phyloP scores from a whole-genome alignment of 2,888 invertebrate species.

The Cheilosia vernalis region DNA sequence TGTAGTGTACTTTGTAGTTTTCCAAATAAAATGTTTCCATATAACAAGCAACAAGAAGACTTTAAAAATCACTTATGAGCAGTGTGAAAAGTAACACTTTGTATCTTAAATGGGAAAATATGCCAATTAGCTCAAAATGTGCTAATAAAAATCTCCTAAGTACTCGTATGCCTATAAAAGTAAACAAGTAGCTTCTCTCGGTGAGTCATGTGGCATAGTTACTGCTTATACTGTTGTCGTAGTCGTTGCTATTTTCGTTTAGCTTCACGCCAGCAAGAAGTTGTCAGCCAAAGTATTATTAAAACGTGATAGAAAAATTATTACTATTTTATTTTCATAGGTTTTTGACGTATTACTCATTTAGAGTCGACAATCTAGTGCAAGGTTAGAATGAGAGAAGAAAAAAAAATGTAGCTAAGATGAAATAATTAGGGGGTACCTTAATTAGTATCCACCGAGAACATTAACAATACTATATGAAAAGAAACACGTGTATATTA shows the following conservation, averaged over 20 bases:
- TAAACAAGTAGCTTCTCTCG: background rate
- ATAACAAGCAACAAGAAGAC: background rate
- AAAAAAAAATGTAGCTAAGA: background rate
- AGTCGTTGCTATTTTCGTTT: background rate
- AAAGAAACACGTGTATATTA: too few species aligned
- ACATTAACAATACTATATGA: too few species aligned
- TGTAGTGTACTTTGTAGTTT: background rate
- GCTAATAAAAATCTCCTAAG: slow-evolving; percentile 12
- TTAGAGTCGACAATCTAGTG: background rate
- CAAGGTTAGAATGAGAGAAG: background rate
- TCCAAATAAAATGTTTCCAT: background rate
- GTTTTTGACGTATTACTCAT: background rate
- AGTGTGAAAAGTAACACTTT: background rate
- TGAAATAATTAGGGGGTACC: background rate
- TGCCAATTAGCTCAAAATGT: background rate
- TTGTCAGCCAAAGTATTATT: too few species aligned
- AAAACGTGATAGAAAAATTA: slow-evolving; percentile 5
- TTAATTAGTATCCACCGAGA: too few species aligned
- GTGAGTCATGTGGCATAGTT: background rate
- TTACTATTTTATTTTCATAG: background rate
- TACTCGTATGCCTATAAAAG: background rate
- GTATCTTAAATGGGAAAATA: background rate
- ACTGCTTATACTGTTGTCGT: too few species aligned
- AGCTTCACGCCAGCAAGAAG: background rate
- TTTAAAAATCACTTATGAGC: background rate